These are phyloP conservation scores for Lasiommata megera DNA, from an alignment of 2,888 invertebrate genomes.

Conservation along the genomic window DNA sequence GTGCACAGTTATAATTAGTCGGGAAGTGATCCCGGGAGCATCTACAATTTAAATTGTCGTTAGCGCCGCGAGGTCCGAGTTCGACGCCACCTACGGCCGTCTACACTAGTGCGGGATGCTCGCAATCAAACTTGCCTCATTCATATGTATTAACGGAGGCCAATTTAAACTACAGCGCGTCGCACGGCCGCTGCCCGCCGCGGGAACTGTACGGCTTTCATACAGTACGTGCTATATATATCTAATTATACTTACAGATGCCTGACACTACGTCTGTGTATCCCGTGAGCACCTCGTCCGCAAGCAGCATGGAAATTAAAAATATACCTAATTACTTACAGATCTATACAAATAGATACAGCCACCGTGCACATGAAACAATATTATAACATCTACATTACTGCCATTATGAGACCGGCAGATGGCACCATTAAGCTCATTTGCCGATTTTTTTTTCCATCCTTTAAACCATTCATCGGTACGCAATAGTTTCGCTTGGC, in stretches of 20 bases:
- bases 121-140: slow-evolving; percentile 54
- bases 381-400: too few species aligned
- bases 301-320: too few species aligned
- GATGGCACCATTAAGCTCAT: too few species aligned
- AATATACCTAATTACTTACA: too few species aligned
- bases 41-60: slow-evolving; percentile 4
- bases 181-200: neutral
- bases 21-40: neutral
- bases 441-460: too few species aligned
- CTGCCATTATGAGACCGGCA: too few species aligned
- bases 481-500: too few species aligned
- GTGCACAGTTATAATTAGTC: neutral
- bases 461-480: too few species aligned
- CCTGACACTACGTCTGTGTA: neutral
- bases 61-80: neutral
- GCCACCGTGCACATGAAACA: too few species aligned
- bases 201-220: neutral
- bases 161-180: slow-evolving; percentile 26
- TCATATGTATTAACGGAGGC: slow-evolving; percentile 47
- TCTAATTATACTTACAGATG: neutral
- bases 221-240: neutral
- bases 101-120: slow-evolving; percentile 12
- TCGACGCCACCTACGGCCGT: neutral
- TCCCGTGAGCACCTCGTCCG: too few species aligned
- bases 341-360: too few species aligned